Evolutionary conservation across 2,888 invertebrate species (phyloP).

Genomic region (Branchipolynoe longqiensis): DNA sequence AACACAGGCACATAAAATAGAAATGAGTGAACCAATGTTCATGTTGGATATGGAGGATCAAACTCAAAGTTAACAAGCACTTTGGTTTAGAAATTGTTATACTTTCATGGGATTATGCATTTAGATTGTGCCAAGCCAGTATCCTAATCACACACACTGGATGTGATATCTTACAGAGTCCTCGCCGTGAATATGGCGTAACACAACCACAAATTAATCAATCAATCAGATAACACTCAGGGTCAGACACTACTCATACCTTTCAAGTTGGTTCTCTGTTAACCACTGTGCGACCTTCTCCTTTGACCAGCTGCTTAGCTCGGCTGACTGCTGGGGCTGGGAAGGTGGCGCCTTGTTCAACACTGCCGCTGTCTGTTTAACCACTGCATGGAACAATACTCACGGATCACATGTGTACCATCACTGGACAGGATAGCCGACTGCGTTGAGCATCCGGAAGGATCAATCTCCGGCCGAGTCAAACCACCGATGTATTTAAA

Average conservation of each 20-base stretch:
- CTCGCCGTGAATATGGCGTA: neutral
- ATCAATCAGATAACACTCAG: neutral
- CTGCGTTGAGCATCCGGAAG: neutral
- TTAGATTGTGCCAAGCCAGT: neutral
- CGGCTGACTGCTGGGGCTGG: neutral
- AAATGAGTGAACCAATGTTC: no score
- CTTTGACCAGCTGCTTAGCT: neutral
- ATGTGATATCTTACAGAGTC: neutral
- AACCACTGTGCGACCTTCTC: slow-evolving; percentile 1
- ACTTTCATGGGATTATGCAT: neutral
- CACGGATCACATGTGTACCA: no score
- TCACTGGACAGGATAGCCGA: no score
- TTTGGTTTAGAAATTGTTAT: neutral
- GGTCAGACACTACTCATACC: neutral
- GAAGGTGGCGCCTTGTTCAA: neutral
- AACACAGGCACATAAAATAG: no score
- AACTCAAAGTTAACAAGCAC: neutral
- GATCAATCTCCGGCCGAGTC: no score
- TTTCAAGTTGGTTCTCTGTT: neutral
- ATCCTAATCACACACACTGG: neutral
- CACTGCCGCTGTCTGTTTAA: neutral
- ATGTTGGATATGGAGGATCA: no score
- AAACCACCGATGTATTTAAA: no score
- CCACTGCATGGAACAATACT: neutral
- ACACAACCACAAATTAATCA: neutral